Conservation (phyloP, 2,797 vertebrate genomes). For the Erethizon dorsatum region DNA sequence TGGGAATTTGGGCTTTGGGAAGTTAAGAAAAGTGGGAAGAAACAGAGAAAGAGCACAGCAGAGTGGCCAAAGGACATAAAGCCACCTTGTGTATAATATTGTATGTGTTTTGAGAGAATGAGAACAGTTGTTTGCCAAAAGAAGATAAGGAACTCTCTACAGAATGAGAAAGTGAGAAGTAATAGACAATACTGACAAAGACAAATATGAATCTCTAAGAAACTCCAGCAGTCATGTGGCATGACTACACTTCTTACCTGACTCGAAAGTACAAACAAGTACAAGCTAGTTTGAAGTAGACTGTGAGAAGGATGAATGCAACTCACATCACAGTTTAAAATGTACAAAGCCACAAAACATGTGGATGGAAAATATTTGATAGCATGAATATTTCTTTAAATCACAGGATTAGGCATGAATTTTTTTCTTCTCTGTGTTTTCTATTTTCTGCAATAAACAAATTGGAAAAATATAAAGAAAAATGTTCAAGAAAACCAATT, state of each 20-base stretch:
- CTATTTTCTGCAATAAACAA: slow-evolving; percentile 50
- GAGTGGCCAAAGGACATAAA: background rate
- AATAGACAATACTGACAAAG: background rate
- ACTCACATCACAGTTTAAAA: background rate
- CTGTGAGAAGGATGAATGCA: background rate
- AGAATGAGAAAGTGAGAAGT: background rate
- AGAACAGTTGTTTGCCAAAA: background rate
- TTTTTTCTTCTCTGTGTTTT: slow-evolving; percentile 53
- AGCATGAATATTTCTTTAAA: background rate
- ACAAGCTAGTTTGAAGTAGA: background rate
- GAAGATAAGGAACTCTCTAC: background rate
- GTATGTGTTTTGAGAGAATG: background rate
- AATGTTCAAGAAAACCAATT: slow-evolving; percentile 25
- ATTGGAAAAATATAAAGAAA: slow-evolving; percentile 49
- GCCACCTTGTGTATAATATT: background rate
- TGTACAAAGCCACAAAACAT: background rate
- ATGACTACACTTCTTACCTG: background rate
- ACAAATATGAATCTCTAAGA: background rate
- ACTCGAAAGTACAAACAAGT: background rate
- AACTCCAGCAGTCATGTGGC: background rate
- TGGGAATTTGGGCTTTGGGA: background rate
- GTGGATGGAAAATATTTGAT: background rate
- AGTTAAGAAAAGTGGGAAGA: background rate
- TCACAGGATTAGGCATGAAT: background rate
- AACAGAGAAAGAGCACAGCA: background rate